These are phyloP conservation scores for Rhopalosiphum padi DNA, from an alignment of 1,140 invertebrate genomes.

Conservation along the genomic window DNA sequence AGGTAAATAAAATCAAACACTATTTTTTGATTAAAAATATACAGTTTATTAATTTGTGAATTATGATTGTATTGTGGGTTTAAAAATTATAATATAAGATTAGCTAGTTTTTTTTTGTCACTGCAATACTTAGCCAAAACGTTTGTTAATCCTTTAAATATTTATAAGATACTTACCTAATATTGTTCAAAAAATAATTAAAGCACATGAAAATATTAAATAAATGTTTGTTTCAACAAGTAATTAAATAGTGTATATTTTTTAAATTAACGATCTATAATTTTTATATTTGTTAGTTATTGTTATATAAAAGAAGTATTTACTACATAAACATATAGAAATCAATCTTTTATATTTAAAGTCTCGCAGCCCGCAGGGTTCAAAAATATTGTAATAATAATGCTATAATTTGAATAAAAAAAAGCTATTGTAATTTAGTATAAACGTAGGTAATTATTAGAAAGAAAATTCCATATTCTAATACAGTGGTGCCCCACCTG, in stretches of 20 bases:
- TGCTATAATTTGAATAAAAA: too few species aligned
- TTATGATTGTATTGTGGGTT: not conserved
- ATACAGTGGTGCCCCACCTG: too few species aligned
- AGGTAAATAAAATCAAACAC: not conserved
- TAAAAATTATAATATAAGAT: not conserved
- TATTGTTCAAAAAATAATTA: not conserved
- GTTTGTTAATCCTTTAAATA: not conserved
- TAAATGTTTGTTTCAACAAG: conserved; percentile 27
- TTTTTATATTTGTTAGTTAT: too few species aligned
- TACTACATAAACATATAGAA: too few species aligned
- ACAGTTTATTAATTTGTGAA: not conserved
- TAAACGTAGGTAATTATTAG: too few species aligned
- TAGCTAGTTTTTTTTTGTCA: not conserved
- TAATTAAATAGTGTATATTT: not conserved
- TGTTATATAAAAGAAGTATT: too few species aligned
- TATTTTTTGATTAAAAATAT: not conserved
- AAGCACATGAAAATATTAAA: not conserved
- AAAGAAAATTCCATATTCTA: too few species aligned
- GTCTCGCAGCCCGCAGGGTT: too few species aligned
- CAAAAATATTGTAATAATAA: too few species aligned
- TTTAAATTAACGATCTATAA: not conserved
- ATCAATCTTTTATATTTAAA: too few species aligned
- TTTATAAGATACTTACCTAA: not conserved
- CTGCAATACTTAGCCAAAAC: not conserved
- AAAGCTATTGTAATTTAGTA: too few species aligned